Evolutionary conservation across 2,797 vertebrate genomes (phyloP).

Genomic region (Periophthalmus magnuspinnatus): DNA sequence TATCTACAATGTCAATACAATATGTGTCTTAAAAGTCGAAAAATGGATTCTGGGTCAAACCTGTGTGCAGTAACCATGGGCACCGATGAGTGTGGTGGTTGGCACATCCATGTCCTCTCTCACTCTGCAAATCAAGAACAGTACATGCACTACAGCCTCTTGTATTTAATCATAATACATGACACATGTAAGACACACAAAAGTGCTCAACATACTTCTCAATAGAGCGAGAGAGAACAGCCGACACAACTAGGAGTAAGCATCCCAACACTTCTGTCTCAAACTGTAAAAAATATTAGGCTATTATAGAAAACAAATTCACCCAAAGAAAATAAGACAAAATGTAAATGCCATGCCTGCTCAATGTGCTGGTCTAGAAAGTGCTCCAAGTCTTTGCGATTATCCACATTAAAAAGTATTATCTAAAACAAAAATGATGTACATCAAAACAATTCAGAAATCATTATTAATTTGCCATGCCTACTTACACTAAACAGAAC

Average conservation of each 20-base stretch:
- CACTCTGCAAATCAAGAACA: conserved; percentile 70
- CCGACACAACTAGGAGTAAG: conserved; percentile 87
- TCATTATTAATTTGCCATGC: too few relatives aligned
- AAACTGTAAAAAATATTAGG: conserved; percentile 74
- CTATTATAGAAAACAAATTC: not conserved
- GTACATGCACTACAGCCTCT: not conserved
- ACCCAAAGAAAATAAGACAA: not conserved
- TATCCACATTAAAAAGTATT: conserved; percentile 64
- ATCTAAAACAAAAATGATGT: conserved; percentile 55
- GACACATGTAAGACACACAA: not conserved
- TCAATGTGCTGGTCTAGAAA: conserved; percentile 73
- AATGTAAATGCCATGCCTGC: conserved; percentile 58
- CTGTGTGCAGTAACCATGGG: conserved; percentile 95
- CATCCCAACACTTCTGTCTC: conserved; percentile 86
- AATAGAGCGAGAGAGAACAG: conserved; percentile 87
- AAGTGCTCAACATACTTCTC: conserved; percentile 68
- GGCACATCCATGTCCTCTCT: conserved; percentile 88
- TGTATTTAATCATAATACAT: not conserved
- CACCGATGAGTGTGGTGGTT: conserved; percentile 85
- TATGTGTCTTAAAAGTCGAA: not conserved
- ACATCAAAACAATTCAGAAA: not conserved
- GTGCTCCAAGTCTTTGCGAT: conserved; percentile 62
- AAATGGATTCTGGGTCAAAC: conserved; percentile 58
- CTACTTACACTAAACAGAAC: not conserved
- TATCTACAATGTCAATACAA: not conserved